phyloP scores from a whole-genome alignment of 1,140 invertebrate species.

The Andricus grossulariae region DNA sequence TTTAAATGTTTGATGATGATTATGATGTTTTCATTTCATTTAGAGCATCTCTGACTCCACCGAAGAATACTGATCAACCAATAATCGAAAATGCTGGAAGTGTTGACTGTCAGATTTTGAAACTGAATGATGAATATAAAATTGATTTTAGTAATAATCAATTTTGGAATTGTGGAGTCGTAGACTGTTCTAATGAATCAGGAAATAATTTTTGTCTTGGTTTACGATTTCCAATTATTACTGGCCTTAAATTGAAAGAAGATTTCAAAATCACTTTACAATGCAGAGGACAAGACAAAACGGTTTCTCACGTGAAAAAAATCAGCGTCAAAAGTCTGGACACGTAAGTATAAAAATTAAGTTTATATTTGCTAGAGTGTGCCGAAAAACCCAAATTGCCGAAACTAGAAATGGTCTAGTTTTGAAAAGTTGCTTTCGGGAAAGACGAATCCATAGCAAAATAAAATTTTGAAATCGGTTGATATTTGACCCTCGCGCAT shows the following conservation, averaged over 20 bases:
- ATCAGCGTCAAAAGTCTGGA: conserved; percentile 64
- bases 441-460: too few relatives aligned
- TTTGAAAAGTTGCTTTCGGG: too few relatives aligned
- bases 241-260: conserved; percentile 79
- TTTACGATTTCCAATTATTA: conserved; percentile 79
- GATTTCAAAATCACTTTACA: conserved; percentile 80
- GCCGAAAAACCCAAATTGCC: too few relatives aligned
- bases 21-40: conserved; percentile 1
- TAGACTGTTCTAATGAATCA: conserved; percentile 60
- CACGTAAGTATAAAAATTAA: conserved; percentile 55
- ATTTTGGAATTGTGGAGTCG: conserved; percentile 64
- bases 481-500: too few relatives aligned
- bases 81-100: conserved; percentile 54
- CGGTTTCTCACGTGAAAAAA: conserved; percentile 77
- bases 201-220: conserved; percentile 75
- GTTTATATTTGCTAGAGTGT: too few relatives aligned
- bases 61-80: conserved; percentile 46
- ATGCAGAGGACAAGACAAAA: conserved; percentile 79
- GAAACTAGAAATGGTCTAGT: too few relatives aligned
- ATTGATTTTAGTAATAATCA: conserved; percentile 59
- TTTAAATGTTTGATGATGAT: background rate
- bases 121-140: conserved; percentile 52
- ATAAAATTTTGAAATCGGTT: too few relatives aligned
- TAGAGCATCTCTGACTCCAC: conserved; percentile 48
- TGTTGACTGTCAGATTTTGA: conserved; percentile 55